phyloP scores from a whole-genome alignment of 2,113 vertebrate genomes.

The Pseudois nayaur region DNA sequence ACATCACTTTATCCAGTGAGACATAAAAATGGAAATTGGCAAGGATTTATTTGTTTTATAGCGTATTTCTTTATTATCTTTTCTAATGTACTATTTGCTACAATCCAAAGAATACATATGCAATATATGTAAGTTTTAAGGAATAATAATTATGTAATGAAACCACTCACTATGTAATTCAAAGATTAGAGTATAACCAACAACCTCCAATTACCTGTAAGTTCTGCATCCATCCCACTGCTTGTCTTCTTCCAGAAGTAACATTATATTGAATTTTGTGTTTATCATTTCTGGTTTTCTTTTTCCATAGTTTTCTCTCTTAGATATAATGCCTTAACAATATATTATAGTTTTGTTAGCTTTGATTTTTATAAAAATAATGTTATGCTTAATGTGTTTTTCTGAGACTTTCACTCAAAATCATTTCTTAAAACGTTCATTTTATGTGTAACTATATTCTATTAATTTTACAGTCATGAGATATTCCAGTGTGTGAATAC shows the following conservation, averaged over 20 bases:
- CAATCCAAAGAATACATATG: neutral
- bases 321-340: neutral
- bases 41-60: neutral
- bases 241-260: neutral
- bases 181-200: neutral
- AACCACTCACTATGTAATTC: neutral
- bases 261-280: neutral
- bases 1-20: neutral
- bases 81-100: neutral
- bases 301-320: neutral
- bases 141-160: neutral
- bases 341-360: neutral
- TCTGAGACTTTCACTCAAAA: neutral
- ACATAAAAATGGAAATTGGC: neutral
- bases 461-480: neutral
- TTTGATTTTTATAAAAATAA: neutral
- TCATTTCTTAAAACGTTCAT: neutral
- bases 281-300: neutral
- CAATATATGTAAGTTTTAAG: neutral
- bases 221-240: neutral
- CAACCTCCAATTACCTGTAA: neutral
- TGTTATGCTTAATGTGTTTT: neutral
- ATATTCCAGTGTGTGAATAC: neutral
- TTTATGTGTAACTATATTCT: neutral
- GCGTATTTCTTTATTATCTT: neutral